Evolutionary conservation across 1,140 invertebrate genomes (phyloP).

Genomic region (Drosophila pectinifera): DNA sequence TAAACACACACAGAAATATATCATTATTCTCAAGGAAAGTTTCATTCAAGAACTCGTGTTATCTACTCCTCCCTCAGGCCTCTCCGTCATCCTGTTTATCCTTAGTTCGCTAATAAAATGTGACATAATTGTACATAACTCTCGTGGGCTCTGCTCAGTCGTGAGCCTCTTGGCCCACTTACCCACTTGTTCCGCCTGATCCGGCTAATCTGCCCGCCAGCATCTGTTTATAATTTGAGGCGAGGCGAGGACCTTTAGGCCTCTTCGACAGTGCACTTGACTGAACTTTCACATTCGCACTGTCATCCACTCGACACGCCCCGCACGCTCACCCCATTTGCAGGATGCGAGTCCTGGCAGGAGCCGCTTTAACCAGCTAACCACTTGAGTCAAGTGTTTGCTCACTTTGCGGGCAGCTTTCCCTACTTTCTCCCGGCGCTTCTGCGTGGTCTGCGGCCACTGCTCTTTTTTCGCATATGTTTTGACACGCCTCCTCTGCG

Average conservation of each 20-base stretch:
- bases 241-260: constrained; percentile 23
- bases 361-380: constrained; percentile 65
- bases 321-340: background rate
- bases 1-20: too few relatives aligned
- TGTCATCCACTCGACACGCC: constrained; percentile 44
- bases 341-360: too few relatives aligned
- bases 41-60: background rate
- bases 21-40: too few relatives aligned
- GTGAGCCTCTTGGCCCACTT: constrained; percentile 33
- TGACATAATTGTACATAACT: constrained; percentile 12
- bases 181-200: constrained; percentile 31
- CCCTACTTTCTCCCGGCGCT: constrained; percentile 39
- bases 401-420: constrained; percentile 72
- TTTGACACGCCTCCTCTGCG: constrained; percentile 60
- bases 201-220: constrained; percentile 45
- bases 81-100: background rate
- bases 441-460: constrained; percentile 44
- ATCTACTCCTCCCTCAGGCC: too few relatives aligned
- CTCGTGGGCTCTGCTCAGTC: constrained; percentile 6
- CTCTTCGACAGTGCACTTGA: constrained; percentile 56
- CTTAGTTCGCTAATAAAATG: constrained; percentile 2
- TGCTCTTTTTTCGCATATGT: constrained; percentile 68
- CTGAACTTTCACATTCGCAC: constrained; percentile 57
- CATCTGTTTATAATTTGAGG: constrained; percentile 53
- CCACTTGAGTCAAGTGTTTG: constrained; percentile 78